Conservation (phyloP, 2,113 vertebrate genomes). For the Macaca mulatta region DNA sequence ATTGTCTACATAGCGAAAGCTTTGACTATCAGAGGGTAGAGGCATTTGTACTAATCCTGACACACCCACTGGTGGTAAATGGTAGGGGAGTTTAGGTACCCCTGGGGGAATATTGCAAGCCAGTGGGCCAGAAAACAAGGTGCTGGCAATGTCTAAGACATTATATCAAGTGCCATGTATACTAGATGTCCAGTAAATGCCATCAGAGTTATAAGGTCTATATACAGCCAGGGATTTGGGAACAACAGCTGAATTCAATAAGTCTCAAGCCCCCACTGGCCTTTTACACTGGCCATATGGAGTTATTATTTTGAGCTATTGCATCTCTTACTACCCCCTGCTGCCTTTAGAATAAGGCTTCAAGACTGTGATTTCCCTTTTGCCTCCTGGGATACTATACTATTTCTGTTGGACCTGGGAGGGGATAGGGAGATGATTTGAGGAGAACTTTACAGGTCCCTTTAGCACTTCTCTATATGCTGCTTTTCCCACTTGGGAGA, state of each 20-base stretch:
- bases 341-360: background rate
- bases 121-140: background rate
- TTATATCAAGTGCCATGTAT: background rate
- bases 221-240: background rate
- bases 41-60: background rate
- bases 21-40: background rate
- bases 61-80: background rate
- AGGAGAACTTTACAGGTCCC: background rate
- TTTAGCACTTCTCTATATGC: background rate
- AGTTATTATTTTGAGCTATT: background rate
- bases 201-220: background rate
- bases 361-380: background rate
- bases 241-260: background rate
- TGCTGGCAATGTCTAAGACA: background rate
- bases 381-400: background rate
- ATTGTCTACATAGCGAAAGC: background rate
- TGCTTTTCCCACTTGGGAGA: background rate
- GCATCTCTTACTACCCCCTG: background rate
- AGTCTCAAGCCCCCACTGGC: background rate
- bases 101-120: background rate
- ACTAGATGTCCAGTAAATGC: background rate
- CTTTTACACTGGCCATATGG: background rate
- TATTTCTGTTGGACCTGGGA: background rate
- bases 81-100: background rate
- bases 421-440: background rate